Evolutionary conservation across 1,140 invertebrate genomes (phyloP).

Genomic region (Trigoniulus corallinus): DNA sequence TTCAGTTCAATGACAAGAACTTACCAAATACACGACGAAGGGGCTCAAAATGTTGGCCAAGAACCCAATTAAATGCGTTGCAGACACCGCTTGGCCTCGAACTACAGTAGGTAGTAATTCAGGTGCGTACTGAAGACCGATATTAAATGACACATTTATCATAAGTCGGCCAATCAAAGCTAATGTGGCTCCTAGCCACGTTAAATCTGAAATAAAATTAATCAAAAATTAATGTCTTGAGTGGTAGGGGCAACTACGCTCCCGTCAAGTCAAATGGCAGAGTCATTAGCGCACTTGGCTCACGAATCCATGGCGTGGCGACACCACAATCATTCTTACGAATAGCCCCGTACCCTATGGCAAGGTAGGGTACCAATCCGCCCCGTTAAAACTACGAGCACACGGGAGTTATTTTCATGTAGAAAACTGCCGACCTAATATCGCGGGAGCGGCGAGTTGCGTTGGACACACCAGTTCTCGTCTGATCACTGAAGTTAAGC

Average conservation of each 20-base stretch:
- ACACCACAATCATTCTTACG: too few species aligned
- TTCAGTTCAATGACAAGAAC: constrained; percentile 14
- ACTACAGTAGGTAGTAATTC: constrained; percentile 73
- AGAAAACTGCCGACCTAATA: too few species aligned
- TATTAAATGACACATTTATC: constrained; percentile 75
- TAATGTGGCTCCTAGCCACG: constrained; percentile 34
- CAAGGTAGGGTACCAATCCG: too few species aligned
- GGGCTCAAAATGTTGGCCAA: constrained; percentile 62
- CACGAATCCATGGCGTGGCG: too few species aligned
- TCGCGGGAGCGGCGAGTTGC: too few species aligned
- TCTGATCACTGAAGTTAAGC: too few species aligned
- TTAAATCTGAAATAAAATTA: constrained; percentile 6
- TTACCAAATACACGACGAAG: constrained; percentile 60
- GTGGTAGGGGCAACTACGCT: background rate
- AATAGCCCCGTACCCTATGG: too few species aligned
- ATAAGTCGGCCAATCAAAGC: constrained; percentile 64
- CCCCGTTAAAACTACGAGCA: too few species aligned
- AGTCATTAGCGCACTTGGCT: too few species aligned
- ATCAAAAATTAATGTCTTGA: background rate
- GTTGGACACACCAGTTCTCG: too few species aligned
- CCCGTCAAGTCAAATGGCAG: too few species aligned
- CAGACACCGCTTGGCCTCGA: constrained; percentile 58
- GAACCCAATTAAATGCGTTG: constrained; percentile 73
- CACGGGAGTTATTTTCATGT: too few species aligned
- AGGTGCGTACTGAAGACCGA: constrained; percentile 71